A percentile compares a stretch with the other conserved stretches of the same genome.
Conservation (phyloP, 1,140 invertebrate species). For the Drosophila tsacasi region DNA sequence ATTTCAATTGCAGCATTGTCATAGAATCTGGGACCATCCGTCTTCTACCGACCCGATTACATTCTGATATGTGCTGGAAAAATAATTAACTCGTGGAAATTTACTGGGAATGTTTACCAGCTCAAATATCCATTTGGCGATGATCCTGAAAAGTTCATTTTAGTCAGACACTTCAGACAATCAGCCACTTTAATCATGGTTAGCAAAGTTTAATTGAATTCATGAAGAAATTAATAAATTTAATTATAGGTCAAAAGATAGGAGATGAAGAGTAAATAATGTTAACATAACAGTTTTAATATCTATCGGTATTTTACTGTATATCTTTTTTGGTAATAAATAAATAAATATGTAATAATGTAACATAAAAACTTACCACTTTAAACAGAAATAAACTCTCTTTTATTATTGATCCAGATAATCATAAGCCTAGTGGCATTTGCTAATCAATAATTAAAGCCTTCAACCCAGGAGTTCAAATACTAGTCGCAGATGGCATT, state of each 20-base stretch:
- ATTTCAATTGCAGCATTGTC: background rate
- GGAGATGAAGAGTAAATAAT: background rate
- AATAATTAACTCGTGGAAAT: background rate
- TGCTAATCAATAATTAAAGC: background rate
- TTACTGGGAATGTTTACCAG: background rate
- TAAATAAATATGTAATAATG: background rate
- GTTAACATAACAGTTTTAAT: background rate
- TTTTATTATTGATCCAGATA: background rate
- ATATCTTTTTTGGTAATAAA: background rate
- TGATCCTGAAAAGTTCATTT: background rate
- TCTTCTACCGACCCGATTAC: background rate
- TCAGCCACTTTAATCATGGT: background rate
- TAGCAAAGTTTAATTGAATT: background rate
- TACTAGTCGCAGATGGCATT: background rate
- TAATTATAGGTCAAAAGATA: background rate
- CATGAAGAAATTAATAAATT: background rate
- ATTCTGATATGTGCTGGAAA: background rate
- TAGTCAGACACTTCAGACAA: background rate
- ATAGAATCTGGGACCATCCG: background rate
- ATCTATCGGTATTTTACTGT: background rate
- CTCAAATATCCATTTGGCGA: background rate
- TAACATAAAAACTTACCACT: background rate
- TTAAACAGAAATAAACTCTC: background rate
- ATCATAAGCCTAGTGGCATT: background rate
- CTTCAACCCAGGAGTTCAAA: constrained; percentile 8